phyloP scores from a whole-genome alignment of 2,888 invertebrate species.

The Eupithecia insigniata region DNA sequence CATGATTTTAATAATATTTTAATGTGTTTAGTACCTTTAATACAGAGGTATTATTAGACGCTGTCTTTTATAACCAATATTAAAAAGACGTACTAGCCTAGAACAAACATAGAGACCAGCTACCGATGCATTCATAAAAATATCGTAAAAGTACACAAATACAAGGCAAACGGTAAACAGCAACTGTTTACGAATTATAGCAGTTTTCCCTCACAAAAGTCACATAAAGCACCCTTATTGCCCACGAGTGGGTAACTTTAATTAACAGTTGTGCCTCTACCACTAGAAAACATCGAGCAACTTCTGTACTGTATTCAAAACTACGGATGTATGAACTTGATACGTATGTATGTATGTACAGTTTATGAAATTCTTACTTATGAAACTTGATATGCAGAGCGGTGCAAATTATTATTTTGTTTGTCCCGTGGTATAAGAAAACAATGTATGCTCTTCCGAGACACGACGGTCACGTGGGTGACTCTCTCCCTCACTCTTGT shows the following conservation, averaged over 20 bases:
- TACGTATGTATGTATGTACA: constrained; percentile 54
- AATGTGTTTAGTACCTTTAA: no score
- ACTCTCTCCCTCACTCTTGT: no score
- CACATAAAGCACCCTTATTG: constrained; percentile 34
- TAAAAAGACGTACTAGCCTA: no score
- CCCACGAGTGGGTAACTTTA: constrained; percentile 62
- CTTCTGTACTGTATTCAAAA: constrained; percentile 59
- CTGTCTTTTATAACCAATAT: neutral
- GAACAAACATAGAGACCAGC: no score
- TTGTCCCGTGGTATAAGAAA: no score
- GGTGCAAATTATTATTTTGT: no score
- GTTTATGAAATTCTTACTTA: constrained; percentile 31
- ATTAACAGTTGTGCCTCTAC: constrained; percentile 58
- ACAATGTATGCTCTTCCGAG: no score
- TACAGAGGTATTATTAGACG: neutral
- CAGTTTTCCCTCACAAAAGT: constrained; percentile 23
- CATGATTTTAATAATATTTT: no score
- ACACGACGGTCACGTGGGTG: no score
- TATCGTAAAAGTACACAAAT: neutral
- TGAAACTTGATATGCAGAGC: no score
- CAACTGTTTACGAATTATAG: constrained; percentile 7
- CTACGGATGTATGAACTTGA: constrained; percentile 63
- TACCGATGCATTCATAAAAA: neutral
- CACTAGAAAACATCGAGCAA: constrained; percentile 53
- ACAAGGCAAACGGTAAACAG: neutral